phyloP scores from a whole-genome alignment of 2,888 invertebrate species.

The Aporophyla nigra region DNA sequence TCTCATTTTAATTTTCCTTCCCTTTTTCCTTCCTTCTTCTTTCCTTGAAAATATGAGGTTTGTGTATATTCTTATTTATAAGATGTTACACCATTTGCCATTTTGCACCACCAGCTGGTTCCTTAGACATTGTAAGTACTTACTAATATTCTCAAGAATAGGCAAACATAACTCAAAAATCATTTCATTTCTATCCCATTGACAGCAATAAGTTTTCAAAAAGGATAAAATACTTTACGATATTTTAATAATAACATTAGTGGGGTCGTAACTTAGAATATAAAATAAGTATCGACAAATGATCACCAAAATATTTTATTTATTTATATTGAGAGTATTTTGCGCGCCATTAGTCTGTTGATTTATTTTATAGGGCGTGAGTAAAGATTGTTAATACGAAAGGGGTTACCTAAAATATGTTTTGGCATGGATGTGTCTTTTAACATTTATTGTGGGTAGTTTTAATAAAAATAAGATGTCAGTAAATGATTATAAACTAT shows the following conservation, averaged over 20 bases:
- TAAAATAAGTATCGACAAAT: constrained; percentile 51
- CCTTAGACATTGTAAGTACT: too few species aligned
- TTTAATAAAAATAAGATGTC: too few species aligned
- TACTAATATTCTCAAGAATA: neutral
- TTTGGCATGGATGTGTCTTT: neutral
- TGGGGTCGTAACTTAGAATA: constrained; percentile 70
- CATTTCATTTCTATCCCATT: neutral
- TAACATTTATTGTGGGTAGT: too few species aligned
- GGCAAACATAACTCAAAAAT: constrained; percentile 2
- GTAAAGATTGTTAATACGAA: constrained; percentile 19
- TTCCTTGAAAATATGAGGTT: too few species aligned
- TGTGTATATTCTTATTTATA: too few species aligned
- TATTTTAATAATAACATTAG: constrained; percentile 65
- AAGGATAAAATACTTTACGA: constrained; percentile 59
- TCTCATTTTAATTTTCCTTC: too few species aligned
- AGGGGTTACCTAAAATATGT: neutral
- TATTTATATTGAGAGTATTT: constrained; percentile 67
- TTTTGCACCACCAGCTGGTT: too few species aligned
- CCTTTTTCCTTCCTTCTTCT: too few species aligned
- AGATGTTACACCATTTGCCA: too few species aligned
- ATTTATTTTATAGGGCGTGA: constrained; percentile 63
- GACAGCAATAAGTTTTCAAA: neutral
- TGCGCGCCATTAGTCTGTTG: constrained; percentile 65
- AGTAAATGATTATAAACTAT: too few species aligned
- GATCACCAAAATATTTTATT: constrained; percentile 54